A percentile compares a stretch with the other conserved stretches of the same genome.
Evolutionary conservation across 2,113 vertebrate species (phyloP).

Genomic region (Protobothrops flavoviridis): DNA sequence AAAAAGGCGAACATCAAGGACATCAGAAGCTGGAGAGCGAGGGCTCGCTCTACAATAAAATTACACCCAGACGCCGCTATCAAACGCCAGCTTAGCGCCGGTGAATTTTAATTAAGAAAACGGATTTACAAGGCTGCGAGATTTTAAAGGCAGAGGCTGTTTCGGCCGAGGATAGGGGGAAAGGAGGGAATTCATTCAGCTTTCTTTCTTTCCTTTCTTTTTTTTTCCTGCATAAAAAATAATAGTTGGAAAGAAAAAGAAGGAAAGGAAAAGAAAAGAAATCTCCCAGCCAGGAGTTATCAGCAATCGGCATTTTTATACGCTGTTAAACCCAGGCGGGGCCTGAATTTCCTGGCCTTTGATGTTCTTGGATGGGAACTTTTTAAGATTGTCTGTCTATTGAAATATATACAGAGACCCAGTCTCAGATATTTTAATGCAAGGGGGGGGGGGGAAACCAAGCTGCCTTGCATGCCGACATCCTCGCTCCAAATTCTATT

Average conservation of each 20-base stretch:
- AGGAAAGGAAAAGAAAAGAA: not conserved
- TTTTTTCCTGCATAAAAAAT: too few relatives aligned
- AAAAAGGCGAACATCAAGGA: not conserved
- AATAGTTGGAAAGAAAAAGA: not conserved
- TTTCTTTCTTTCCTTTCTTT: not conserved
- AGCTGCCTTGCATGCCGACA: not conserved
- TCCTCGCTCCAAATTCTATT: not conserved
- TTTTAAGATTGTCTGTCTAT: not conserved
- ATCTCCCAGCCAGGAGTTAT: not conserved
- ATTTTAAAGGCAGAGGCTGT: not conserved
- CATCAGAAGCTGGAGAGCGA: not conserved
- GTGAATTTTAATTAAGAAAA: slow-evolving; percentile 13
- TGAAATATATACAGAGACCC: not conserved
- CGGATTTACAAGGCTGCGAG: not conserved
- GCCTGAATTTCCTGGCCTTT: not conserved
- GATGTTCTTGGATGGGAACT: not conserved
- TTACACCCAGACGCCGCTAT: not conserved
- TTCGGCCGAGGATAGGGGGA: not conserved
- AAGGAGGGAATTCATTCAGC: not conserved
- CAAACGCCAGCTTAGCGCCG: not conserved
- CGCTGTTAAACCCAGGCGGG: slow-evolving; percentile 3
- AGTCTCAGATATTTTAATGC: not conserved
- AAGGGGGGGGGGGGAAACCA: not conserved
- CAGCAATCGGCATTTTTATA: slow-evolving; percentile 12
- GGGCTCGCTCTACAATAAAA: not conserved